Percentiles rank a stretch among this genome's conserved stretches.
Conservation (phyloP, 2,113 vertebrate species). For the Macquaria australasica region DNA sequence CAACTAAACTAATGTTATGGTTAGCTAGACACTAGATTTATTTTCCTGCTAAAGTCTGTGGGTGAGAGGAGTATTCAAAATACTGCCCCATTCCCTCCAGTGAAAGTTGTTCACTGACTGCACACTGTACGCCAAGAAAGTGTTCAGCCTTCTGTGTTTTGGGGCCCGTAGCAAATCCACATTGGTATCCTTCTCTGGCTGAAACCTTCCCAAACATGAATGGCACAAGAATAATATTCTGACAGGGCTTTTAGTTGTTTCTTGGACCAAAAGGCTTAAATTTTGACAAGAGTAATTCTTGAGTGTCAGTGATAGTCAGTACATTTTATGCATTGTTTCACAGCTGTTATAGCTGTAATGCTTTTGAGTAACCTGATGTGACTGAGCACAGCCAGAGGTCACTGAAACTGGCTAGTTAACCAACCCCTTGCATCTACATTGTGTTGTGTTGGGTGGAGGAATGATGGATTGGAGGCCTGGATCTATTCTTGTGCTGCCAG, state of each 20-base stretch:
- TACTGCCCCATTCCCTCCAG: not conserved
- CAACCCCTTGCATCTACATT: not conserved
- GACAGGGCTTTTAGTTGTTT: not conserved
- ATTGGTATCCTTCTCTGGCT: slow-evolving; percentile 3
- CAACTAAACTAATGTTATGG: not conserved
- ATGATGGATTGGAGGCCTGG: not conserved
- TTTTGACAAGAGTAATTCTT: not conserved
- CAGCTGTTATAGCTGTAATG: not conserved
- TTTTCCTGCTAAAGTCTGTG: not conserved
- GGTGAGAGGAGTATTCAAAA: slow-evolving; percentile 10
- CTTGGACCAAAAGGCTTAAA: not conserved
- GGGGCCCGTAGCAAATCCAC: not conserved
- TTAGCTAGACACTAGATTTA: not conserved
- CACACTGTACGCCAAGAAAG: not conserved
- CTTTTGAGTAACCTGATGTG: not conserved
- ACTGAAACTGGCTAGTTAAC: not conserved
- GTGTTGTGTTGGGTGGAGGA: not conserved
- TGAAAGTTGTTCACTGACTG: not conserved
- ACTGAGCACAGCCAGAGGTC: not conserved
- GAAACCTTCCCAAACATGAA: not conserved
- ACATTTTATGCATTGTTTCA: not conserved
- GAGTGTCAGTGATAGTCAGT: not conserved
- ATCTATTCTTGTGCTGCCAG: not conserved
- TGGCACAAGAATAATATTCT: not conserved
- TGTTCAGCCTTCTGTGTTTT: slow-evolving; percentile 8